Conservation (phyloP, 2,113 vertebrate genomes). For the Gnathonemus longibarbis region DNA sequence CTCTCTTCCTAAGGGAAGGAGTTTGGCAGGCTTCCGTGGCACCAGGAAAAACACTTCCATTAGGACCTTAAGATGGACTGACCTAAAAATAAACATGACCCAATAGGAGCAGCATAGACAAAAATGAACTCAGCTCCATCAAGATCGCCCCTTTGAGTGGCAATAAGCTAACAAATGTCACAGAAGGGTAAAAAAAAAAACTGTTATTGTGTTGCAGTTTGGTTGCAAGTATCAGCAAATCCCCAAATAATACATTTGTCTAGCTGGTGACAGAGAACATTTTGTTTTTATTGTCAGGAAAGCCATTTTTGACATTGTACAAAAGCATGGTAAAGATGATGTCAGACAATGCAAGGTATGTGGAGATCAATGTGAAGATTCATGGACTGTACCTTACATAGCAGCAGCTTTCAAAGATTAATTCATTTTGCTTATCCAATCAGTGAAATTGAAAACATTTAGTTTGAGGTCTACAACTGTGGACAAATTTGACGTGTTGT, state of each 20-base stretch:
- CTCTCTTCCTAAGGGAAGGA: slow-evolving; percentile 53
- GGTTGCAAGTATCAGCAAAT: not conserved
- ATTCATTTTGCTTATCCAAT: not conserved
- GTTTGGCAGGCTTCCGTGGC: slow-evolving; percentile 41
- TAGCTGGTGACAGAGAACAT: not conserved
- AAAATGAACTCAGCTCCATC: not conserved
- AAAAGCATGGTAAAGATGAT: not conserved
- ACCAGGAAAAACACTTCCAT: slow-evolving; percentile 64
- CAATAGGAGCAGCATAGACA: slow-evolving; percentile 11
- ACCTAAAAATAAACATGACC: slow-evolving; percentile 33
- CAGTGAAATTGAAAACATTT: not conserved
- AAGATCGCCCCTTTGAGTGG: not conserved
- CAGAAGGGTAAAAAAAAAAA: not conserved
- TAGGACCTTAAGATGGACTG: slow-evolving; percentile 42
- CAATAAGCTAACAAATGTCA: not conserved
- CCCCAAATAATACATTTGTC: not conserved
- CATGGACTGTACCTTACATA: not conserved
- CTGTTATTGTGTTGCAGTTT: not conserved
- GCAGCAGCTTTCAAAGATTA: not conserved
- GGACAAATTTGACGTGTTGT: not conserved
- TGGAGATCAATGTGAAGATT: not conserved
- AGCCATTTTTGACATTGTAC: not conserved
- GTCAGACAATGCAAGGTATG: not conserved
- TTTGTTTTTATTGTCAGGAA: not conserved
- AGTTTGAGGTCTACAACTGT: not conserved